Evolutionary conservation across 2,797 vertebrate species (phyloP).

Genomic region (Masticophis lateralis): DNA sequence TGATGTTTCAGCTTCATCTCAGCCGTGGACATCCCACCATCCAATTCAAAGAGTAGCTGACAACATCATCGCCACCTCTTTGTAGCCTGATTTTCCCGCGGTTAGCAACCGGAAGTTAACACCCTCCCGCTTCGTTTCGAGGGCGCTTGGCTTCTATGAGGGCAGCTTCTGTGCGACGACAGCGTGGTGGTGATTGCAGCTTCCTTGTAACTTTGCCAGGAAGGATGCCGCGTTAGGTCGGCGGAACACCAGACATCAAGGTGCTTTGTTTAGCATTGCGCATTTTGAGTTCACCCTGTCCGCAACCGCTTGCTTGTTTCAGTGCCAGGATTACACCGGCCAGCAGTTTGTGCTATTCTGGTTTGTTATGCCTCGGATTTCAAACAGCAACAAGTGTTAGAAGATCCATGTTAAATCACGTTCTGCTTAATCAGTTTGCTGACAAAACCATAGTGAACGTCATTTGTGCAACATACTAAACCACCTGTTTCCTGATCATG

Average conservation of each 20-base stretch:
- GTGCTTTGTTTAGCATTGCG: no score
- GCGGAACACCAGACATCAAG: background rate
- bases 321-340: no score
- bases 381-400: background rate
- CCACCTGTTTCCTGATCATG: background rate
- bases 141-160: background rate
- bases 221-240: background rate
- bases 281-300: background rate
- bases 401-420: background rate
- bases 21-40: background rate
- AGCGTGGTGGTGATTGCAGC: background rate
- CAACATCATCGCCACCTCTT: background rate
- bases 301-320: background rate
- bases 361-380: background rate
- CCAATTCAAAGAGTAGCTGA: background rate
- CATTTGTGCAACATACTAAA: background rate
- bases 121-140: background rate
- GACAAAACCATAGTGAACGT: background rate
- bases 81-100: conserved; percentile 25
- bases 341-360: background rate
- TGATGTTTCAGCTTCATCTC: background rate
- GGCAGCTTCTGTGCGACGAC: background rate
- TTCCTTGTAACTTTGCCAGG: background rate
- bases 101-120: background rate
- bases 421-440: background rate